Conservation (phyloP, 2,113 vertebrate genomes). For the Pelmatolapia mariae region DNA sequence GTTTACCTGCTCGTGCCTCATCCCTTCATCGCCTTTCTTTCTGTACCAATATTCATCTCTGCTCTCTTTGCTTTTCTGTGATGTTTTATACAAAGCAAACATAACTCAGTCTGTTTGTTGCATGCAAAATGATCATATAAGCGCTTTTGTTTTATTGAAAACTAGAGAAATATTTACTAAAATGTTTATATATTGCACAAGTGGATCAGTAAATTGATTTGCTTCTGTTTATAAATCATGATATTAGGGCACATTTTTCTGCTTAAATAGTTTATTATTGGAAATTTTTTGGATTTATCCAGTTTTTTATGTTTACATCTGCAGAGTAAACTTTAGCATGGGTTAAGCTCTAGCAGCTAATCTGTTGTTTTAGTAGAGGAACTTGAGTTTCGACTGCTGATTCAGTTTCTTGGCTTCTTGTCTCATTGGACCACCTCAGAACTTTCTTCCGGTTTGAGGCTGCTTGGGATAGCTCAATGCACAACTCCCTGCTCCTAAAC, state of each 20-base stretch:
- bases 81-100: slow-evolving; percentile 7
- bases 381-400: not conserved
- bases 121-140: slow-evolving; percentile 32
- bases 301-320: not conserved
- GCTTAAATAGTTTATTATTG: not conserved
- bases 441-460: slow-evolving; percentile 95
- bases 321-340: not conserved
- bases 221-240: not conserved
- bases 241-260: not conserved
- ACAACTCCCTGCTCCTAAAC: slow-evolving; percentile 94
- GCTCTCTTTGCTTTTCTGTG: slow-evolving; percentile 19
- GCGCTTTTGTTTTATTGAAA: not conserved
- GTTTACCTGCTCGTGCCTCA: slow-evolving; percentile 19
- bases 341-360: not conserved
- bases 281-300: not conserved
- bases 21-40: not conserved
- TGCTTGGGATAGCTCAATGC: slow-evolving; percentile 98
- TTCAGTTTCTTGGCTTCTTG: not conserved
- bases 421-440: slow-evolving; percentile 63
- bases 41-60: slow-evolving; percentile 37
- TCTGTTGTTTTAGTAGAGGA: not conserved
- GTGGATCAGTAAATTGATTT: not conserved
- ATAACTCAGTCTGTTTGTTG: slow-evolving; percentile 28
- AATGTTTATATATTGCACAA: not conserved
- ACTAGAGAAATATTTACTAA: not conserved